Conservation (phyloP, 2,888 invertebrate genomes). For the Erannis defoliaria region DNA sequence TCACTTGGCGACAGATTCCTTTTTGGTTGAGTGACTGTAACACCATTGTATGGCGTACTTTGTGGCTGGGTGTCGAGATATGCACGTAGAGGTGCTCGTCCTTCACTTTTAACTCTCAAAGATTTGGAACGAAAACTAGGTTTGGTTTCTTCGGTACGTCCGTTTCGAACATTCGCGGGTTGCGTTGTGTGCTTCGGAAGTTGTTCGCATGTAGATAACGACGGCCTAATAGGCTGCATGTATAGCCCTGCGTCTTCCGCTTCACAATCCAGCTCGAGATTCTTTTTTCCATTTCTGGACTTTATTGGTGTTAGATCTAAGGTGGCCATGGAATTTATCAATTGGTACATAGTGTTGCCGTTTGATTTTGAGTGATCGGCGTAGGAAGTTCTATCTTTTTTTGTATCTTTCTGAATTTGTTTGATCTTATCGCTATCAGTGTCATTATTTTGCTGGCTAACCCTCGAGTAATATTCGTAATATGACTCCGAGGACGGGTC, state of each 20-base stretch:
- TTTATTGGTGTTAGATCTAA: conserved; percentile 77
- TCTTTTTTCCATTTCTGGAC: conserved; percentile 70
- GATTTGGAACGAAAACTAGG: conserved; percentile 85
- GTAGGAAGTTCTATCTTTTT: conserved; percentile 61
- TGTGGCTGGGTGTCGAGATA: conserved; percentile 74
- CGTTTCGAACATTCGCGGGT: conserved; percentile 72
- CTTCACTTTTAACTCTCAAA: conserved; percentile 83
- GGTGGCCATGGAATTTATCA: conserved; percentile 82
- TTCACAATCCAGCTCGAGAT: conserved; percentile 69
- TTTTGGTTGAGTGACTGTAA: conserved; percentile 84
- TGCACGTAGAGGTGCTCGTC: conserved; percentile 75
- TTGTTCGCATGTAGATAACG: conserved; percentile 81
- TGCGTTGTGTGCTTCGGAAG: conserved; percentile 78
- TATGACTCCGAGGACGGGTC: conserved; percentile 83
- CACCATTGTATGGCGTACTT: conserved; percentile 68
- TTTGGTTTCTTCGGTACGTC: conserved; percentile 75
- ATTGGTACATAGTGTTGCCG: conserved; percentile 74
- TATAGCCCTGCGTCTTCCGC: conserved; percentile 81
- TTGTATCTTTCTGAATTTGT: conserved; percentile 70
- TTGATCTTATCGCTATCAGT: conserved; percentile 82
- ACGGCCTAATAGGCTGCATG: conserved; percentile 78
- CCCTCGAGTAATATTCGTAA: conserved; percentile 83
- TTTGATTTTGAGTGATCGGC: conserved; percentile 54
- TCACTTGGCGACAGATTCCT: conserved; percentile 83
- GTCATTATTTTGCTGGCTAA: conserved; percentile 82